Evolutionary conservation across 2,888 invertebrate genomes (phyloP), one percentile per base, ranked within the genome.

Genomic region (Oasisia sp.): DNA sequence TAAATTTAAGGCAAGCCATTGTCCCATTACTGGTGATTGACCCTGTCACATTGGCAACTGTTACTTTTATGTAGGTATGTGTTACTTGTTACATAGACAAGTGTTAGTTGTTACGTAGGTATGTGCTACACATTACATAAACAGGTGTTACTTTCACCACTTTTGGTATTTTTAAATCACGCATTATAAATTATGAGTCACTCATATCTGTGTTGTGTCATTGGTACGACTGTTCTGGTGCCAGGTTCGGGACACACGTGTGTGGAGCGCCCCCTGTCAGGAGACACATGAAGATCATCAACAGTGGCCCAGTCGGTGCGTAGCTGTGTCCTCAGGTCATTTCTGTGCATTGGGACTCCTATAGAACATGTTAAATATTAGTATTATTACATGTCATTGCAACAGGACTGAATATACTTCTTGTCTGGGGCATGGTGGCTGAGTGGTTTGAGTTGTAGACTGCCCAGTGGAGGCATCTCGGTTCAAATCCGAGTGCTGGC

Each of bases 281-380:
- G 32, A 93, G 96, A 91, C 94, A 94, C 27, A 94, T 96, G 94
- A 94, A 95, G 92, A 94, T 96, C 45, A 96, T 95, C 94, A 96
- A 96, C 93, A 94, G 94, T 58, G 95, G 95, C 93, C 96, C 96
- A 8, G 94, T 93, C 94, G 96, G 96, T 96, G 92, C 94, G 95
- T 92, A 27, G n/a, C 44, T n/a, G 27, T 3, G 91, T 91, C 56
- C 14, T 44, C 8, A n/a, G n/a, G 32, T 12, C 27, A 32, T 2
- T 90, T 90, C 44, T 27, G 90, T 27, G 27, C 74, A 27, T 74
- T 4, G 27, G 74, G 27, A 74, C 74, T 74, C 27, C 27, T 74
- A 27, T 38, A 38, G 38, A 38, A 38, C 1, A 38, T 38, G 38
- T 38, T 38, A 38, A 38, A 38, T 38, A 38, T 38, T 38, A 38